These are phyloP conservation scores for Strix aluco DNA, from an alignment of 2,113 vertebrate genomes.

Conservation along the genomic window DNA sequence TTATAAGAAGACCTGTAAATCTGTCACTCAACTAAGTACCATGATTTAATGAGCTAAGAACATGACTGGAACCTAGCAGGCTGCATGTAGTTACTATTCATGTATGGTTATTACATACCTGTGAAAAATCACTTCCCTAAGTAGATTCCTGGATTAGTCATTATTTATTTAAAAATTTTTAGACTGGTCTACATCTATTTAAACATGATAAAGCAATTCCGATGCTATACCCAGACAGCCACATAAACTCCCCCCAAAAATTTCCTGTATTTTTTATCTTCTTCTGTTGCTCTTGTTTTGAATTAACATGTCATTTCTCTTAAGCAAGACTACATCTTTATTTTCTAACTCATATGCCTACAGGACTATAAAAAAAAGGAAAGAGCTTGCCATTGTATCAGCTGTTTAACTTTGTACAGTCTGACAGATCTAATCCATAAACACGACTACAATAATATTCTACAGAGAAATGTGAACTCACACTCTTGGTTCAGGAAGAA, in stretches of 20 bases:
- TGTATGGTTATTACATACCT: not conserved
- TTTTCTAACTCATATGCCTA: not conserved
- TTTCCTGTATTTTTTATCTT: not conserved
- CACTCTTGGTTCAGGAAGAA: not conserved
- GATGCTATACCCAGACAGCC: not conserved
- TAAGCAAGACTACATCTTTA: not conserved
- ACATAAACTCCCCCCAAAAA: not conserved
- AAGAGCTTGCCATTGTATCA: not conserved
- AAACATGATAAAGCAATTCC: not conserved
- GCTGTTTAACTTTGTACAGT: not conserved
- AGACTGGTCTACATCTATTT: not conserved
- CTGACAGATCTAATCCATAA: not conserved
- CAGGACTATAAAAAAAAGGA: not conserved
- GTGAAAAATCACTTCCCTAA: conserved; percentile 4
- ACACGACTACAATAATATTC: not conserved
- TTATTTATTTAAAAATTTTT: conserved; percentile 7
- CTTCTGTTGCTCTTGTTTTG: not conserved
- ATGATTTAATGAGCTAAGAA: not conserved
- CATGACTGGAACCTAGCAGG: not conserved
- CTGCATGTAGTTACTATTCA: not conserved
- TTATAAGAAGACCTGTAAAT: not conserved
- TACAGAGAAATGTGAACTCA: not conserved
- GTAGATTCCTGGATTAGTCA: not conserved
- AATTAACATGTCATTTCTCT: not conserved
- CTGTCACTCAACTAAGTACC: not conserved